These are phyloP conservation scores for Neogobius melanostomus DNA, from an alignment of 2,113 vertebrate genomes.

Conservation along the genomic window DNA sequence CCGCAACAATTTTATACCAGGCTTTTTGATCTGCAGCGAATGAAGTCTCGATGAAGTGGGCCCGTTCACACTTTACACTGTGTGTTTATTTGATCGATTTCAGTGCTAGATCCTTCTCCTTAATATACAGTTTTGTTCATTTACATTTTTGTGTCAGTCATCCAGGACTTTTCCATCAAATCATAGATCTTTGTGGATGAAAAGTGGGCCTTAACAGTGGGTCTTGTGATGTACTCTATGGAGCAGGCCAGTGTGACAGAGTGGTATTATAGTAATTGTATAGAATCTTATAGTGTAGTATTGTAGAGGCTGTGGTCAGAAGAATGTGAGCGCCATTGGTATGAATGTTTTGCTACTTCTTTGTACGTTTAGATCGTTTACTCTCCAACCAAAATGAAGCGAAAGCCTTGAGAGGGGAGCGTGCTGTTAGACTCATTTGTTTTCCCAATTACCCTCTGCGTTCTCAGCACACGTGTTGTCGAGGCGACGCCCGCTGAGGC, in stretches of 20 bases:
- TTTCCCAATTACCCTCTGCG: slow-evolving; percentile 62
- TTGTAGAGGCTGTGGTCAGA: too few species aligned
- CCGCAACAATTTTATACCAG: slow-evolving; percentile 2
- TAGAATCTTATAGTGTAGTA: too few species aligned
- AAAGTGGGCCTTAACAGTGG: too few species aligned
- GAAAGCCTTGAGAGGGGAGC: slow-evolving; percentile 42
- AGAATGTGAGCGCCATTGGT: background rate
- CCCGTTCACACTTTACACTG: background rate
- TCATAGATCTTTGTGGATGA: too few species aligned
- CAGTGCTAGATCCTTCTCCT: too few species aligned
- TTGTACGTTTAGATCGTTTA: slow-evolving; percentile 25
- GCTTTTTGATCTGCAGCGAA: background rate
- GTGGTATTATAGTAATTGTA: too few species aligned
- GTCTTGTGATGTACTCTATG: too few species aligned
- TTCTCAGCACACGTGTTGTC: slow-evolving; percentile 41
- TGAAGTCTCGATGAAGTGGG: background rate
- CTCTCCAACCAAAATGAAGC: slow-evolving; percentile 25
- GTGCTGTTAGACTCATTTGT: slow-evolving; percentile 59
- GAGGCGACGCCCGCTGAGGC: slow-evolving; percentile 26
- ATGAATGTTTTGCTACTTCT: background rate
- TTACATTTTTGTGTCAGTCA: too few species aligned
- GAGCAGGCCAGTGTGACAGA: too few species aligned
- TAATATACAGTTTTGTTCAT: too few species aligned
- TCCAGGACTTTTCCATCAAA: too few species aligned
- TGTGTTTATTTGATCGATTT: too few species aligned